Evolutionary conservation across 37 sponge, comb jelly and placozoan species (phyloP), one percentile per base, ranked within the genome.

Genomic region (Tethya wilhelma): DNA sequence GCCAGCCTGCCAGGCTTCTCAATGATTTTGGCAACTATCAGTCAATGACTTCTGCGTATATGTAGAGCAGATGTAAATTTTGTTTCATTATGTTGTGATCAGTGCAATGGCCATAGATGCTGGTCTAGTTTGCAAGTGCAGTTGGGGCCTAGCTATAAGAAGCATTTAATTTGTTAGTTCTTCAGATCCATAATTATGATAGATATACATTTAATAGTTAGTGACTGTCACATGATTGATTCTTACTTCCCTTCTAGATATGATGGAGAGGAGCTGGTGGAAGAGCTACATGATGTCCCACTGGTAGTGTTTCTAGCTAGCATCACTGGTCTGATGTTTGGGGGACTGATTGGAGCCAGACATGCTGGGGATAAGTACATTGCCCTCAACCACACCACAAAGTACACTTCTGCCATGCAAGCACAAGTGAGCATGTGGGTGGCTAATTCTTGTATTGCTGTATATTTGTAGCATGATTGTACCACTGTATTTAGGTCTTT

Each of bases 371-470:
- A 91, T 59, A 85, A 81, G 73, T 91, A 71, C 40, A 82, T 82
- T 36, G 41, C 67, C 0, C 26, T 78, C 31, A 91, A 86, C 30
- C 87, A 86, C 30, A 67, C 40, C 46, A 45, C 78, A 25, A 91
- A 91, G 75, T 91, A 81, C 59, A 56, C 76, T 0, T 86, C 89
- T 17, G 43, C 44, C 23, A 91, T 91, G 88, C 91, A 91, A 56
- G 87, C 87, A 14, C 91, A 91, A 78, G 91, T 91, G 41, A 5
- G 38, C 44, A 37, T 37, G 11, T 20, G 26, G n/a, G 42, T 11
- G 25, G 39, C 42, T 38, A 60, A 23, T 60, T 23, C 34, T 33
- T 64, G 37, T 14, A 34, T 64, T 20, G 12, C 7, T 31, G 65
- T 33, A 17, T 2, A 30, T 30, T 30, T 31, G 33, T 14, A 3